These are phyloP conservation scores for Ciconia nigra DNA, from an alignment of 2,797 vertebrate species.

Conservation along the genomic window DNA sequence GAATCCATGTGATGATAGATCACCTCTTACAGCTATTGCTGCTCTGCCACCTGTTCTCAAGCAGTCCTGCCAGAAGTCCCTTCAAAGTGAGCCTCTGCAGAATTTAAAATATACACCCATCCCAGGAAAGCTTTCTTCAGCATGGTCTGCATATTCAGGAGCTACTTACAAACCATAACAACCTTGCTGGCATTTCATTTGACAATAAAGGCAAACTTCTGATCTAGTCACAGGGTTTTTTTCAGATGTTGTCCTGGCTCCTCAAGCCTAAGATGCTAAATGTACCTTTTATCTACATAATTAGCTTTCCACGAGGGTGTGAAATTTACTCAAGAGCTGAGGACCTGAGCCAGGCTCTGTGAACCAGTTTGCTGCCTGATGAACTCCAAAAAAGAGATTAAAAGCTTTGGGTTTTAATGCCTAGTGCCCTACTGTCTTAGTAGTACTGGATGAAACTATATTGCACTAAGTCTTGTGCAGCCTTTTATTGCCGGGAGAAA, in stretches of 20 bases:
- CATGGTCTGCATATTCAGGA: not conserved
- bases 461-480: not conserved
- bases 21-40: not conserved
- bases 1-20: not conserved
- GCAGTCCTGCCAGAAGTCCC: not conserved
- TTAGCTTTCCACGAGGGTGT: not conserved
- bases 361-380: not conserved
- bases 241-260: not conserved
- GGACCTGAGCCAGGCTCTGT: not conserved
- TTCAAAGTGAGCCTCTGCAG: not conserved
- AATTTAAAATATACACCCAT: not conserved
- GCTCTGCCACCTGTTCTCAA: not conserved
- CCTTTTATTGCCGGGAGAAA: not conserved
- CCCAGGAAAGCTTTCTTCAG: not conserved
- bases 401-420: not conserved
- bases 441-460: not conserved
- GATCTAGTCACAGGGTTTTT: not conserved
- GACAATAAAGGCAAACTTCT: not conserved
- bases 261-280: not conserved
- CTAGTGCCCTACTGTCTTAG: not conserved
- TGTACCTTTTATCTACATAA: not conserved
- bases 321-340: not conserved
- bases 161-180: not conserved
- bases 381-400: not conserved
- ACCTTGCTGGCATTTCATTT: not conserved